phyloP scores from a whole-genome alignment of 2,797 vertebrate species.

The Anisognathus igniventris region DNA sequence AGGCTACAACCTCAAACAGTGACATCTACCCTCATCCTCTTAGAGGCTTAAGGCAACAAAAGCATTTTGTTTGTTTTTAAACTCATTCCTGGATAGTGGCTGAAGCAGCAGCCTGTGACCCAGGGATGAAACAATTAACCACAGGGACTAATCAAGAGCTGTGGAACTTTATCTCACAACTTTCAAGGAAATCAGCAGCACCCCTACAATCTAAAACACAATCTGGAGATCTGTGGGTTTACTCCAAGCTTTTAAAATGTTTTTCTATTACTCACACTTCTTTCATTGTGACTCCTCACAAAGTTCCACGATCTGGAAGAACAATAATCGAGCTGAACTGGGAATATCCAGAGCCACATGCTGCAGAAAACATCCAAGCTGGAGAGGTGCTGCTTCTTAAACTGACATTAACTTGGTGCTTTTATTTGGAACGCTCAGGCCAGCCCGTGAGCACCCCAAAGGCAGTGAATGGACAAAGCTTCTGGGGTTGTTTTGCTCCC shows the following conservation, averaged over 20 bases:
- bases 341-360: background rate
- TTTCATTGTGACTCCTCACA: background rate
- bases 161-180: background rate
- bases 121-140: background rate
- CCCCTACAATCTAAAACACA: background rate
- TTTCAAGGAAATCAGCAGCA: background rate
- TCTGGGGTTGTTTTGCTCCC: background rate
- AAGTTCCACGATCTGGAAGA: background rate
- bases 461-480: background rate
- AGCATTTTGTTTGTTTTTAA: conserved; percentile 43
- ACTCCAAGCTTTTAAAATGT: background rate
- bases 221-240: background rate
- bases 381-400: background rate
- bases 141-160: background rate
- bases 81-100: background rate
- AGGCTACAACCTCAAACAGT: background rate
- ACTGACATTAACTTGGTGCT: background rate
- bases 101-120: background rate
- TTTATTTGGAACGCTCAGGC: background rate
- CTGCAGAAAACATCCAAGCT: background rate
- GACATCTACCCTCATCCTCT: conserved; percentile 5
- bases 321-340: background rate
- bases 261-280: background rate
- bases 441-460: background rate
- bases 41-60: background rate